A percentile compares a stretch with the other conserved stretches of the same genome.
These are phyloP conservation scores for Ophion slaviceki DNA, from an alignment of 2,888 invertebrate genomes.

Conservation along the genomic window DNA sequence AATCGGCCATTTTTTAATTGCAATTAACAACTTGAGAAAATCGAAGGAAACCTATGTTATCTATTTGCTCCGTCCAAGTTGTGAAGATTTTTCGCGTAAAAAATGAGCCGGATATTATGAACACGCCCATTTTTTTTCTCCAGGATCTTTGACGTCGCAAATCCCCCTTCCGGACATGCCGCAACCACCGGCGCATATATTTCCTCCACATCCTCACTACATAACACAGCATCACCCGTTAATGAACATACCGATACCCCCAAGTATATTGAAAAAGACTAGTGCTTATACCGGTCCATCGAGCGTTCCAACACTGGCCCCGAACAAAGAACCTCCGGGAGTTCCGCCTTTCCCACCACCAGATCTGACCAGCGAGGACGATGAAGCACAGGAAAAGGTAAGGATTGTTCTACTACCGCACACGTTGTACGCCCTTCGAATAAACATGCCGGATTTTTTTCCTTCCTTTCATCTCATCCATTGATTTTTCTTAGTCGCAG, in stretches of 20 bases:
- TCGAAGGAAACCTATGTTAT: neutral
- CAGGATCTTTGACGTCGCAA: constrained; percentile 85
- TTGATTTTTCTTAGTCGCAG: constrained; percentile 74
- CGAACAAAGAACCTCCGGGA: constrained; percentile 90
- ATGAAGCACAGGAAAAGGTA: constrained; percentile 81
- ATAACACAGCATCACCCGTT: constrained; percentile 83
- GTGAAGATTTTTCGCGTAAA: neutral
- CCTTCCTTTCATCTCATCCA: neutral
- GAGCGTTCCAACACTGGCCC: constrained; percentile 74
- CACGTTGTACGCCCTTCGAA: neutral
- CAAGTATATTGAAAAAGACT: constrained; percentile 90
- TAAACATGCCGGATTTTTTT: neutral
- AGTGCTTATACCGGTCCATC: constrained; percentile 84
- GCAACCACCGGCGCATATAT: constrained; percentile 80
- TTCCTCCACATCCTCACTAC: constrained; percentile 79
- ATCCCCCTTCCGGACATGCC: constrained; percentile 85
- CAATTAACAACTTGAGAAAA: neutral
- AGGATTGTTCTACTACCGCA: constrained; percentile 5
- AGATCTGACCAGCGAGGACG: constrained; percentile 88
- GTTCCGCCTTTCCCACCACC: constrained; percentile 95
- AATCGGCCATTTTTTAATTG: too few species aligned
- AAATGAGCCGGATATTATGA: neutral
- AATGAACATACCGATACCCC: constrained; percentile 86
- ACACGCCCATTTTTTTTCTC: constrained; percentile 51
- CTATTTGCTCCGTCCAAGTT: neutral